These are phyloP conservation scores for Tragelaphus buxtoni DNA, from an alignment of 2,113 vertebrate species.

Conservation along the genomic window DNA sequence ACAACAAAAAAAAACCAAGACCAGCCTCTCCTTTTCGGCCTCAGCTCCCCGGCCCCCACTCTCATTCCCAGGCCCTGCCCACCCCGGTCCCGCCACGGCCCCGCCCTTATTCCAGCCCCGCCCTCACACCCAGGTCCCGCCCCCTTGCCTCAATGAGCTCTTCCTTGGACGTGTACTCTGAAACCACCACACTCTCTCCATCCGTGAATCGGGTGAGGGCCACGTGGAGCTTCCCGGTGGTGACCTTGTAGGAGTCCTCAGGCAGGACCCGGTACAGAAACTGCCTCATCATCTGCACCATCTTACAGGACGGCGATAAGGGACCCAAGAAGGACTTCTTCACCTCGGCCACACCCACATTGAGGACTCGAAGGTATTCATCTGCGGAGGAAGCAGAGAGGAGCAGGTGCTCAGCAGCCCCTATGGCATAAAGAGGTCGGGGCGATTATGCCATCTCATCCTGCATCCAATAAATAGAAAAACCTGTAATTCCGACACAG, in stretches of 20 bases:
- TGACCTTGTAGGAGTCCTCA: slow-evolving; percentile 83
- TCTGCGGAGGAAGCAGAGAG: slow-evolving; percentile 37
- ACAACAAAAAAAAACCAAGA: not conserved
- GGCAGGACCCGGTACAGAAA: slow-evolving; percentile 81
- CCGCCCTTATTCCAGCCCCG: not conserved
- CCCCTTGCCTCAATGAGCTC: slow-evolving; percentile 87
- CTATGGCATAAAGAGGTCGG: accelerated
- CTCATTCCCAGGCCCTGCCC: not conserved
- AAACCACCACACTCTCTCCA: slow-evolving; percentile 83
- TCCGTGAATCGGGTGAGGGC: slow-evolving; percentile 85
- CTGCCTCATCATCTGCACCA: slow-evolving; percentile 79
- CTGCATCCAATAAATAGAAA: not conserved
- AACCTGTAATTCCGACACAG: not conserved
- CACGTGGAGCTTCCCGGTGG: slow-evolving; percentile 85
- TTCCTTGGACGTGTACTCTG: slow-evolving; percentile 88
- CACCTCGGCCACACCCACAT: slow-evolving; percentile 59
- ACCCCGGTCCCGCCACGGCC: accelerated
- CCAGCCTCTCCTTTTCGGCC: too few relatives aligned
- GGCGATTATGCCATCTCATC: accelerated
- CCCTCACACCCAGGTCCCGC: accelerated
- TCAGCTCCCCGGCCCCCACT: accelerated
- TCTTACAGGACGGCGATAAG: slow-evolving; percentile 82
- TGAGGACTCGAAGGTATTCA: slow-evolving; percentile 66
- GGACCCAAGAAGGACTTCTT: slow-evolving; percentile 84
- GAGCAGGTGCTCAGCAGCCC: accelerated